Conservation (phyloP, 2,113 vertebrate species). For the Rostratula benghalensis region DNA sequence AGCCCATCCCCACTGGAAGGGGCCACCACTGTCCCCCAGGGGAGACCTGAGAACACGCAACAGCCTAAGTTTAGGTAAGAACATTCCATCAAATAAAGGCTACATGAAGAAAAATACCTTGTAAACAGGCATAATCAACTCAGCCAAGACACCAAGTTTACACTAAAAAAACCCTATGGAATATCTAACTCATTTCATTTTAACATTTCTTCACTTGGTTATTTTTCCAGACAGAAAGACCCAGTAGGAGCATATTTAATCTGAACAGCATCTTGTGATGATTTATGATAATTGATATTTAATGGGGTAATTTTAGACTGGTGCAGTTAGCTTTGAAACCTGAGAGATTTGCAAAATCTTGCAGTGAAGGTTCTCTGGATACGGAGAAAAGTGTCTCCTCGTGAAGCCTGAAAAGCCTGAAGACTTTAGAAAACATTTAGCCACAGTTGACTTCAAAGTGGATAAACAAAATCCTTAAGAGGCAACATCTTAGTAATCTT, state of each 20-base stretch:
- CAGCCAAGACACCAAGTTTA: neutral
- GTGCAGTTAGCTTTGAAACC: conserved; percentile 20
- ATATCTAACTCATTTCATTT: neutral
- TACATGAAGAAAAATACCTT: neutral
- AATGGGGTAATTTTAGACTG: conserved; percentile 52
- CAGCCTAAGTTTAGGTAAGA: neutral
- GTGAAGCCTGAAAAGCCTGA: neutral
- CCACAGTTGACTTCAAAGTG: neutral
- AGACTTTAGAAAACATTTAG: neutral
- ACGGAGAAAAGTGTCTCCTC: neutral
- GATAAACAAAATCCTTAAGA: neutral
- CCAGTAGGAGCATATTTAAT: conserved; percentile 56
- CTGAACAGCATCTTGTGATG: conserved; percentile 55
- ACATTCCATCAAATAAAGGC: neutral
- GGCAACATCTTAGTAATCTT: neutral
- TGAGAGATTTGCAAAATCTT: conserved; percentile 15
- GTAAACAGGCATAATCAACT: neutral
- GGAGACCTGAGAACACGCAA: neutral
- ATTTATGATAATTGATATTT: conserved; percentile 67
- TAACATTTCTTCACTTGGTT: neutral
- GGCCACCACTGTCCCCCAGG: neutral
- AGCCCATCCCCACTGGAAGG: neutral
- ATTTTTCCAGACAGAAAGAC: conserved; percentile 39
- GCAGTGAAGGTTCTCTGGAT: neutral
- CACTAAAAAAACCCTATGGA: neutral